Evolutionary conservation across 2,888 invertebrate species (phyloP), one percentile per base, ranked within the genome.

Genomic region (Eupithecia pulchellata): DNA sequence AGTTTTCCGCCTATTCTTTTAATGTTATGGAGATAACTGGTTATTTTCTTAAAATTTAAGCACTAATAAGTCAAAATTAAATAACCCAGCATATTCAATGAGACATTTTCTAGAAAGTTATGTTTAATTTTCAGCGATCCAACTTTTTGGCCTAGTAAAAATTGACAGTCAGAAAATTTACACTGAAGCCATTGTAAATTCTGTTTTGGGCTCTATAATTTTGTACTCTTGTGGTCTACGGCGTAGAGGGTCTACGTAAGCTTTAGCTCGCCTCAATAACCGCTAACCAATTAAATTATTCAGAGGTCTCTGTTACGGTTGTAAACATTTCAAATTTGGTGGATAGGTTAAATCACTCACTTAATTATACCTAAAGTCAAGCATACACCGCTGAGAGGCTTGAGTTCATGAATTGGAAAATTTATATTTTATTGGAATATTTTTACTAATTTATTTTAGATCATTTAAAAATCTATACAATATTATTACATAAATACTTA

Each of bases 161-260:
- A n/a, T n/a, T n/a, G n/a, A n/a, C n/a, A n/a, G n/a, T n/a, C n/a
- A n/a, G n/a, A n/a, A n/a, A n/a, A n/a, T n/a, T n/a, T n/a, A n/a
- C n/a, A n/a, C n/a, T n/a, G n/a, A n/a, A n/a, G n/a, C n/a, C 1
- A 47, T 47, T 20, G 8, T 42, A 20, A 20, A 20, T 47, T 47
- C 47, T 47, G 47, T 2, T 20, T 20, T 9, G n/a, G 9, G 9
- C 47, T 27, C 13, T 13, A 27, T 14, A 14, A n/a, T 14, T 27
- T 25, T 27, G 27, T 55, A 27, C 27, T 55, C 9, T 47, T 47
- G 29, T 6, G 64, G 30, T 52, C 27, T 66, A 60, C 66, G 66
- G 30, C 60, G 47, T 66, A 67, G 67, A 47, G 52, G 67, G 34
- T 61, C 67, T 67, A 67, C 67, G 66, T 17, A 30, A 58, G 1